Evolutionary conservation across 2,888 invertebrate species (phyloP).

Genomic region (Synanthedon vespiformis): DNA sequence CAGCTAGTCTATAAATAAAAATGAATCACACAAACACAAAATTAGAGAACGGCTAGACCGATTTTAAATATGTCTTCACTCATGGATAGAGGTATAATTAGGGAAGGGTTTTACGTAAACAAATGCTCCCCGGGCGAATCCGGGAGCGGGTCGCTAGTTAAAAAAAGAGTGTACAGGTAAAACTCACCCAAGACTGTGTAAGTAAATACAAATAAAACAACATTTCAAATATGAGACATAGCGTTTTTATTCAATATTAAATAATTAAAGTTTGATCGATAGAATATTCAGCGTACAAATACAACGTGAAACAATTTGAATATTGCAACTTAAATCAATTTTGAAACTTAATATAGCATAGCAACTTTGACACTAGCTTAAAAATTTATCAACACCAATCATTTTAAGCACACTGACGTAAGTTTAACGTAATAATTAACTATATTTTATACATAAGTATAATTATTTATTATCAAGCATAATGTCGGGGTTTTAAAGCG

Average conservation of each 20-base stretch:
- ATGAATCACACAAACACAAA: no score
- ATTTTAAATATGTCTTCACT: no score
- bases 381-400: slow-evolving; percentile 1
- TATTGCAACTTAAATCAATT: slow-evolving; percentile 54
- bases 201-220: slow-evolving; percentile 25
- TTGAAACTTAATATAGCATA: slow-evolving; percentile 61
- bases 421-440: slow-evolving; percentile 26
- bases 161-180: no score
- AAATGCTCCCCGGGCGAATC: no score
- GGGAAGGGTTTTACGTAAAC: no score
- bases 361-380: slow-evolving; percentile 29
- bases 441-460: slow-evolving; percentile 15
- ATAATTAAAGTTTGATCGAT: slow-evolving; percentile 58
- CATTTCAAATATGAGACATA: slow-evolving; percentile 59
- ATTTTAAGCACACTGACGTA: slow-evolving; percentile 56
- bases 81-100: no score
- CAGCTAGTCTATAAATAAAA: no score
- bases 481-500: neutral
- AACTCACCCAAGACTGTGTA: no score
- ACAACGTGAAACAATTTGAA: slow-evolving; percentile 65
- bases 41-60: no score
- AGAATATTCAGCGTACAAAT: slow-evolving; percentile 69
- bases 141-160: no score
- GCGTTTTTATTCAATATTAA: slow-evolving; percentile 67
- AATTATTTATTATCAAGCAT: neutral